A percentile compares a stretch with the other conserved stretches of the same genome.
Conservation (phyloP, 1,140 invertebrate species). For the Lerema accius region DNA sequence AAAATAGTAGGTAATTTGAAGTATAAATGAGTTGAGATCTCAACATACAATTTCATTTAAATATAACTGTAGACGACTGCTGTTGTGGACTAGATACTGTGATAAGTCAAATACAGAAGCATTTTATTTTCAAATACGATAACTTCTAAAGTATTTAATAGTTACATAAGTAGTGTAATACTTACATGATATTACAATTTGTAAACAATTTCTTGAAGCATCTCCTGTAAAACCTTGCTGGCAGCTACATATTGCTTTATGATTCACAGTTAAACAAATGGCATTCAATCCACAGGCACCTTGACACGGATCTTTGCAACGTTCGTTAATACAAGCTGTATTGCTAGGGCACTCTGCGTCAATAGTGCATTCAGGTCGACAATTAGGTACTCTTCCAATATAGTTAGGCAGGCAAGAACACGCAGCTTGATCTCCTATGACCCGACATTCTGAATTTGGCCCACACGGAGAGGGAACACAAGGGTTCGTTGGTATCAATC, state of each 20-base stretch:
- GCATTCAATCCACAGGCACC: constrained; percentile 88
- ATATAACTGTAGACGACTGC: too few species aligned
- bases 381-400: constrained; percentile 89
- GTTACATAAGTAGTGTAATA: too few species aligned
- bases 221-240: constrained; percentile 82
- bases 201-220: constrained; percentile 75
- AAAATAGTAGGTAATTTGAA: too few species aligned
- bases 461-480: constrained; percentile 92
- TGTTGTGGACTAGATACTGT: too few species aligned
- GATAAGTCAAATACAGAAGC: too few species aligned
- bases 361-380: constrained; percentile 89
- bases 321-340: constrained; percentile 87
- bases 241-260: constrained; percentile 84
- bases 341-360: constrained; percentile 87
- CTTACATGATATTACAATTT: constrained; percentile 66
- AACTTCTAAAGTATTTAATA: too few species aligned
- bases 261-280: constrained; percentile 86
- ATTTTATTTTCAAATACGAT: too few species aligned
- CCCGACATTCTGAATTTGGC: constrained; percentile 90
- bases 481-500: constrained; percentile 58
- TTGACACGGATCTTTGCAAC: constrained; percentile 88
- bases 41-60: too few species aligned
- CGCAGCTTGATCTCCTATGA: constrained; percentile 89
- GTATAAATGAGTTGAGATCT: too few species aligned
- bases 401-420: constrained; percentile 89